Base-by-base conservation (phyloP, 1,140 invertebrate species). In the Rhagoletis pomonella region DNA sequence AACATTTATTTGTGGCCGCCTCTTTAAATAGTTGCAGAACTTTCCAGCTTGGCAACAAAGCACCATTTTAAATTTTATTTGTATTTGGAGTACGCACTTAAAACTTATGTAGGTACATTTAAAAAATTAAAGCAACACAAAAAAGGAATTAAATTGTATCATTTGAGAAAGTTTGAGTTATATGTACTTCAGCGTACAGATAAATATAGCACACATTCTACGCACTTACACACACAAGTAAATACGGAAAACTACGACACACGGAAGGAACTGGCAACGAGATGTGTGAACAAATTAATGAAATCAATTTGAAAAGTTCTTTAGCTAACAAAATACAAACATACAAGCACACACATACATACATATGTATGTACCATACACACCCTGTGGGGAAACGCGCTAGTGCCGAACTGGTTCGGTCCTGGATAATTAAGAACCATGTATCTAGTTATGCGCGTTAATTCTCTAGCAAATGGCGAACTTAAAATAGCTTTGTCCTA, bases 251-350 rank as follows among this genome's bases (percentile, higher is more conserved):
- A 77, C 6, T 44, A 12, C 14, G 47, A 10, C 12, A 7, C 47
- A 19, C 47, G 47, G 7, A 19, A 81, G 73, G 47, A 50, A 55
- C 50, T 12, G 44, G 47, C 44, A 55, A 81, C 73, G 42, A 55
- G 47, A 81, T 81, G 73, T 55, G 73, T 29, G 47, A 81, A 81
- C 73, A 81, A 81, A 81, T 81, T 81, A 81, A 81, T 81, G 47
- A 81, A 81, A 81, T 55, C 73, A 81, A 81, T 81, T 81, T 81
- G 47, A 81, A 81, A 81, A 81, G 14, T 81, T 81, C 47, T 81
- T 39, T 4, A 73, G 7, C 4, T 73, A 6, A n/a, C n/a, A 55
- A 12, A 62, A 62, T 62, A 55, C 17, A 14, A 4, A 14, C 12
- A 62, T 17, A n/a, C 60, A 17, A 14, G 17, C 3, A 62, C 12